Conservation (phyloP, 2,797 vertebrate species). For the Vultur gryphus region DNA sequence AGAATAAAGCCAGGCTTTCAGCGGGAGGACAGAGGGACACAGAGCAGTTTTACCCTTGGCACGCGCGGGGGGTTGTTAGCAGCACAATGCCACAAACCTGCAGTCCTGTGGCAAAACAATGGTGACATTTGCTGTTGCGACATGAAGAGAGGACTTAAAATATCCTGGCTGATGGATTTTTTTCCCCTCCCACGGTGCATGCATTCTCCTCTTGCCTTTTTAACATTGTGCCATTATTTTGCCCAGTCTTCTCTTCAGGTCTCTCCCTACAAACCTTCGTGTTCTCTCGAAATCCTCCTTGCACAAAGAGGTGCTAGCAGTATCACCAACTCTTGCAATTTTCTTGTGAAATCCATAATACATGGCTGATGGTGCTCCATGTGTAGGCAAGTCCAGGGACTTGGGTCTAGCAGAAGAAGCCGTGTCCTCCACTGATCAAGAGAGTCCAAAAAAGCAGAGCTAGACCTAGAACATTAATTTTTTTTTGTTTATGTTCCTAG, state of each 20-base stretch:
- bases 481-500: not conserved
- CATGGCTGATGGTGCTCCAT: rapidly evolving
- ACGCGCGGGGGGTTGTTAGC: not conserved
- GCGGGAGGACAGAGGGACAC: not conserved
- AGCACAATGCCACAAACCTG: not conserved
- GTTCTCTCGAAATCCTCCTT: not conserved
- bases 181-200: rapidly evolving
- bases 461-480: not conserved
- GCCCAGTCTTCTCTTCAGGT: not conserved
- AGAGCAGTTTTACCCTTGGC: not conserved
- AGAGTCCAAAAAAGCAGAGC: not conserved
- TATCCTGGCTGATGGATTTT: not conserved
- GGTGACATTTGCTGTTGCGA: not conserved
- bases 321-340: not conserved
- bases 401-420: not conserved
- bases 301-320: too few relatives aligned
- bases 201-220: not conserved
- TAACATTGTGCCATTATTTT: not conserved
- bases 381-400: not conserved
- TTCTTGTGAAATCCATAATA: not conserved
- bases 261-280: rapidly evolving
- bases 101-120: not conserved
- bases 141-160: not conserved
- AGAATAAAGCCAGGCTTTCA: not conserved
- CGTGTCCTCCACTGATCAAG: not conserved